Conservation (phyloP, 1,140 invertebrate genomes). For the Pseudomyrmex concolor region DNA sequence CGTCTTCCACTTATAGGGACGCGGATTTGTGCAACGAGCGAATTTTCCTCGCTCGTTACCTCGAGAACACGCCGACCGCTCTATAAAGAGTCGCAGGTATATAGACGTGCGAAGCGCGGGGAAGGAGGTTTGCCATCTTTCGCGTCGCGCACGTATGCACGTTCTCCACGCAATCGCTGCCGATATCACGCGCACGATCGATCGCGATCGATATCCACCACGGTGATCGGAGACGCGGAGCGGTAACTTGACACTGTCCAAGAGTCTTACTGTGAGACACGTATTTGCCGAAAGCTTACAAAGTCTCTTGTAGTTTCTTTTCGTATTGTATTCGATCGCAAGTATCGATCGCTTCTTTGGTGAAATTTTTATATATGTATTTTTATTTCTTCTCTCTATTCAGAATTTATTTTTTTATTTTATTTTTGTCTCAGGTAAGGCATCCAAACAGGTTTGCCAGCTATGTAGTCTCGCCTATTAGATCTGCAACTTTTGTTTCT, state of each 20-base stretch:
- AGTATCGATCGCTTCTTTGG: neutral
- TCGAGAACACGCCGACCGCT: constrained; percentile 18
- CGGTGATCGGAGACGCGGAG: neutral
- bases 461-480: too few species aligned
- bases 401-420: too few species aligned
- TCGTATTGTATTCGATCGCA: neutral
- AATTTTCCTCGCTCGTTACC: constrained; percentile 65
- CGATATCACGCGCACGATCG: constrained; percentile 1
- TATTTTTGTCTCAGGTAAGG: too few species aligned
- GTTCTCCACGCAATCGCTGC: neutral
- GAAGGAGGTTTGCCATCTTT: constrained; percentile 18
- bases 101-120: constrained; percentile 2
- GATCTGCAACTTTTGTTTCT: too few species aligned
- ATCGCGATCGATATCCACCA: constrained; percentile 24
- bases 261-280: too few species aligned
- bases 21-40: constrained; percentile 79
- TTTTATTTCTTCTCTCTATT: too few species aligned
- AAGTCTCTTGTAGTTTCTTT: neutral
- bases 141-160: too few species aligned
- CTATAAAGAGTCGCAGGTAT: constrained; percentile 42
- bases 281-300: too few species aligned
- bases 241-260: neutral
- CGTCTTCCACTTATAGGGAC: constrained; percentile 18
- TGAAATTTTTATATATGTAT: neutral
- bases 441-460: too few species aligned